A percentile compares a stretch with the other conserved stretches of the same genome.
Evolutionary conservation across 2,888 invertebrate genomes (phyloP).

Genomic region (Bellardia bayeri): DNA sequence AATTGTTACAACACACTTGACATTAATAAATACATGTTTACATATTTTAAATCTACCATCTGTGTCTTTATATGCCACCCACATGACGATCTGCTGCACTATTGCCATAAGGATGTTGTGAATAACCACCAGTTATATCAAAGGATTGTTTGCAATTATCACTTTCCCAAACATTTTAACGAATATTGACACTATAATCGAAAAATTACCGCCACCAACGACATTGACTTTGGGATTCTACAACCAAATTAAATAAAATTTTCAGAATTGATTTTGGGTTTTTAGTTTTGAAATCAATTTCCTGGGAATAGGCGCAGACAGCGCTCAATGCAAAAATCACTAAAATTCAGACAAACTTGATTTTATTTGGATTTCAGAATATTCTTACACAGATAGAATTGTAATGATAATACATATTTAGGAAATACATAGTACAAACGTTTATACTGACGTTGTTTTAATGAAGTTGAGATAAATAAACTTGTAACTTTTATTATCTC

Average conservation of each 20-base stretch:
- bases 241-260: neutral
- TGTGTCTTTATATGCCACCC: constrained; percentile 75
- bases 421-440: too few relatives aligned
- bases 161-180: constrained; percentile 79
- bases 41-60: constrained; percentile 3
- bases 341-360: constrained; percentile 5
- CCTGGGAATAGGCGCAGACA: neutral
- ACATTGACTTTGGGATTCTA: constrained; percentile 46
- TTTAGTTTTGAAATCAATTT: neutral
- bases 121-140: constrained; percentile 78
- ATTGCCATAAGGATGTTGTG: constrained; percentile 81
- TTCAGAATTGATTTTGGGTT: neutral
- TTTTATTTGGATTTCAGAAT: neutral
- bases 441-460: too few relatives aligned
- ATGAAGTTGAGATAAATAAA: too few relatives aligned
- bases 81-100: too few relatives aligned
- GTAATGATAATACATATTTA: too few relatives aligned
- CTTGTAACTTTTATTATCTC: too few relatives aligned
- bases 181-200: constrained; percentile 76
- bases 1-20: too few relatives aligned
- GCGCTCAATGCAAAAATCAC: neutral
- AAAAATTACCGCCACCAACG: constrained; percentile 76
- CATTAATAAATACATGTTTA: too few relatives aligned
- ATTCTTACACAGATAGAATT: too few relatives aligned
- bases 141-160: constrained; percentile 78